These are phyloP conservation scores for Poliocrania exsul DNA, from an alignment of 2,797 vertebrate genomes.

Conservation along the genomic window DNA sequence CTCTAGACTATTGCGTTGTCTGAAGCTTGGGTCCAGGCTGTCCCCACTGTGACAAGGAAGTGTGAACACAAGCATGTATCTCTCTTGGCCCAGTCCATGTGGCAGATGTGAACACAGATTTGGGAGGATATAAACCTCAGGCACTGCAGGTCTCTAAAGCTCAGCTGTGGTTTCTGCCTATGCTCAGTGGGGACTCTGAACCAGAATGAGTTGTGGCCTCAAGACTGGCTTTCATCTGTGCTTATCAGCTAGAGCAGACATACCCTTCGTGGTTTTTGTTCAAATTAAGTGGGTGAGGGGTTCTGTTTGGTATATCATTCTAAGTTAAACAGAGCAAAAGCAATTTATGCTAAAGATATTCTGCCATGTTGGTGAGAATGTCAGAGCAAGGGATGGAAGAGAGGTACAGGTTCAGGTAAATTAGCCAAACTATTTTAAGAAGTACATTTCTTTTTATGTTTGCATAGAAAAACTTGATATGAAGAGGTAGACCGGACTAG, in stretches of 20 bases:
- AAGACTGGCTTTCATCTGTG: conserved; percentile 40
- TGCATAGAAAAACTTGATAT: not conserved
- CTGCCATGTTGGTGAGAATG: not conserved
- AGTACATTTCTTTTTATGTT: not conserved
- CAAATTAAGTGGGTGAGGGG: not conserved
- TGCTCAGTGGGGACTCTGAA: not conserved
- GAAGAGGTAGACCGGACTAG: not conserved
- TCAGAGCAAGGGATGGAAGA: not conserved
- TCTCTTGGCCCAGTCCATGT: not conserved
- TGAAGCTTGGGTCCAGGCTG: not conserved
- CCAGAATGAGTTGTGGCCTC: conserved; percentile 38
- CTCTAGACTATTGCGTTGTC: not conserved
- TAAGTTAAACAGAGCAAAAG: not conserved
- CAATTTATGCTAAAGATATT: not conserved
- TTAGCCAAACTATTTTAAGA: not conserved
- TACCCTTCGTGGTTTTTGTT: conserved; percentile 1
- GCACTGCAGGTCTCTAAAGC: not conserved
- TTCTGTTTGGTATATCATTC: not conserved
- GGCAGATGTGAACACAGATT: not conserved
- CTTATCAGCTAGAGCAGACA: conserved; percentile 45
- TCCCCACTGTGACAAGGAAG: not conserved
- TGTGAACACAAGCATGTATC: not conserved
- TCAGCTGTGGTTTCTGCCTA: not conserved
- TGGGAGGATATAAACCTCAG: not conserved
- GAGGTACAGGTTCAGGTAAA: not conserved